phyloP scores from a whole-genome alignment of 2,888 invertebrate species.

The Nephrotoma guestfalica region DNA sequence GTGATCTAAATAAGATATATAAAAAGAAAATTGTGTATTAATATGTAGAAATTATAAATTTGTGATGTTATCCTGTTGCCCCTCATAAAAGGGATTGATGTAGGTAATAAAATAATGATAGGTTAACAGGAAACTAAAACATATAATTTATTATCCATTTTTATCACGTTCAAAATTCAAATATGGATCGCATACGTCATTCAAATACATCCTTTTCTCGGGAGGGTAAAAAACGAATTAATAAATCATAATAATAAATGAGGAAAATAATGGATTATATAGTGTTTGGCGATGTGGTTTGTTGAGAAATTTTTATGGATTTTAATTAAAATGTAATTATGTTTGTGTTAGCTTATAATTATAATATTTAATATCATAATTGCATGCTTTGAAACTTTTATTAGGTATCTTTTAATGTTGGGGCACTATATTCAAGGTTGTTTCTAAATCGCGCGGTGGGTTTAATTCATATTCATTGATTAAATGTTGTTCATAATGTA shows the following conservation, averaged over 20 bases:
- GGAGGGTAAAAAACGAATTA: not conserved
- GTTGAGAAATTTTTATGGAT: not conserved
- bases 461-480: not conserved
- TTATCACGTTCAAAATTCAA: not conserved
- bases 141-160: not conserved
- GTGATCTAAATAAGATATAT: constrained; percentile 27
- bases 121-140: not conserved
- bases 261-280: not conserved
- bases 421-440: not conserved
- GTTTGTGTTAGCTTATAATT: not conserved
- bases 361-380: not conserved
- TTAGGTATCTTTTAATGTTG: not conserved
- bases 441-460: not conserved
- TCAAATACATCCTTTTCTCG: not conserved
- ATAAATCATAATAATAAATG: not conserved
- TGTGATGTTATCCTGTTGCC: not conserved
- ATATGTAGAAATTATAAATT: not conserved
- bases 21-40: not conserved
- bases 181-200: not conserved
- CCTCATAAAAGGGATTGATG: not conserved
- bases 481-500: not conserved
- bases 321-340: not conserved
- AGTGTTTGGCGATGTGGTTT: not conserved
- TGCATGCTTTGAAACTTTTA: not conserved
- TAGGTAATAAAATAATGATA: not conserved